phyloP scores from a whole-genome alignment of 2,113 vertebrate species.

The Misgurnus mizolepis region DNA sequence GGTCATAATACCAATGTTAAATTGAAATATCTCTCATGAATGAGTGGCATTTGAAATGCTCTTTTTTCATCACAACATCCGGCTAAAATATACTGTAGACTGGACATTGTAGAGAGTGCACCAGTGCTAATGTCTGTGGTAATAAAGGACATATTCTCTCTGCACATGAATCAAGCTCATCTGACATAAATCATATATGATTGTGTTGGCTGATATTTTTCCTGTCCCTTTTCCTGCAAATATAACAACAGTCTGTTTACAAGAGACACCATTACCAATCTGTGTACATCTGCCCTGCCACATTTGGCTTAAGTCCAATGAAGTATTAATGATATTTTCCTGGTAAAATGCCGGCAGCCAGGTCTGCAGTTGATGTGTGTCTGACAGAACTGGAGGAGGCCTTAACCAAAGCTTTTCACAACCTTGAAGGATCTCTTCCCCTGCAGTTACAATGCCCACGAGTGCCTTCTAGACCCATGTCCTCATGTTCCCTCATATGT shows the following conservation, averaged over 20 bases:
- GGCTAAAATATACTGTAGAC: not conserved
- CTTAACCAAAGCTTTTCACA: conserved; percentile 19
- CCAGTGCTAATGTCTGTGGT: not conserved
- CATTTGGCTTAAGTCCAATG: conserved; percentile 63
- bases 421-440: conserved; percentile 38
- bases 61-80: not conserved
- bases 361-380: conserved; percentile 62
- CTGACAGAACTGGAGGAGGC: conserved; percentile 51
- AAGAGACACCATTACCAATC: conserved; percentile 60
- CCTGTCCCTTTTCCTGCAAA: conserved; percentile 45
- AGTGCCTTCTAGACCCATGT: conserved; percentile 21
- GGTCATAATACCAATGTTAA: no score
- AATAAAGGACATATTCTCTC: conserved; percentile 6
- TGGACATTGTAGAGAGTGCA: conserved; percentile 2
- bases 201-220: conserved; percentile 15
- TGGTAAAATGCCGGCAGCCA: conserved; percentile 64
- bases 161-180: conserved; percentile 18
- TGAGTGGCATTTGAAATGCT: no score
- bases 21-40: no score
- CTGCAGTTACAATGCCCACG: conserved; percentile 14
- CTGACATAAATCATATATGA: conserved; percentile 25
- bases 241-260: conserved; percentile 59
- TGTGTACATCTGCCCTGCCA: conserved; percentile 69
- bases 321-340: conserved; percentile 65
- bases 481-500: conserved; percentile 59